Evolutionary conservation across 2,113 vertebrate genomes (phyloP).

Genomic region (Chinchilla lanigera): DNA sequence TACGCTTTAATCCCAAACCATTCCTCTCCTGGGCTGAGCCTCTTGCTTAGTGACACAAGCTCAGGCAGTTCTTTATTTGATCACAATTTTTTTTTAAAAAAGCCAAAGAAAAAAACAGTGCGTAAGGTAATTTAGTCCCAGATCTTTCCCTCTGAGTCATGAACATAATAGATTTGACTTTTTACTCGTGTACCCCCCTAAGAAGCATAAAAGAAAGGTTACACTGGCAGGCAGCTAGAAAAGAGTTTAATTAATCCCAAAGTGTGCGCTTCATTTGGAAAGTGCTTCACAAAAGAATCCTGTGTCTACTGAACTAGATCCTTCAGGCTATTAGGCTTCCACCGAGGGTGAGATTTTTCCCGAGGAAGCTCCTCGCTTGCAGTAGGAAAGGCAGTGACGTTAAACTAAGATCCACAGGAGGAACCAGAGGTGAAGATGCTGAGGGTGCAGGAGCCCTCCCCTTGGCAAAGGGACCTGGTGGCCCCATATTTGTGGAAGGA

Average conservation of each 20-base stretch:
- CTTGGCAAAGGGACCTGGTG: slow-evolving; percentile 13
- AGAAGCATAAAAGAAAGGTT: slow-evolving; percentile 84
- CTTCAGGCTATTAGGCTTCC: slow-evolving; percentile 68
- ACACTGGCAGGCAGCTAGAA: slow-evolving; percentile 72
- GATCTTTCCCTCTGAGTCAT: slow-evolving; percentile 73
- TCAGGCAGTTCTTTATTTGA: slow-evolving; percentile 14
- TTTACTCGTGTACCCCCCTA: slow-evolving; percentile 75
- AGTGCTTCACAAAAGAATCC: slow-evolving; percentile 68
- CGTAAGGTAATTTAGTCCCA: slow-evolving; percentile 72
- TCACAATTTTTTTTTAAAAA: not conserved
- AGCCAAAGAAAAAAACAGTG: not conserved
- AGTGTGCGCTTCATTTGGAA: slow-evolving; percentile 74
- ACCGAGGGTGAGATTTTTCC: slow-evolving; percentile 40
- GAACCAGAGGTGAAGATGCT: slow-evolving; percentile 60
- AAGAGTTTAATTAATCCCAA: slow-evolving; percentile 85
- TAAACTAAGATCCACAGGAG: slow-evolving; percentile 57
- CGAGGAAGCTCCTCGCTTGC: slow-evolving; percentile 13
- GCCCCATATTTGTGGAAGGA: slow-evolving; percentile 56
- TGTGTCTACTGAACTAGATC: slow-evolving; percentile 82
- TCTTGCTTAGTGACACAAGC: not conserved
- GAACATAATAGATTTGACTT: slow-evolving; percentile 82
- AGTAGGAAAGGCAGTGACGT: slow-evolving; percentile 44
- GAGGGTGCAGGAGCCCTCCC: slow-evolving; percentile 27
- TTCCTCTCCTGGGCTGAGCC: not conserved
- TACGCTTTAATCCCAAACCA: not conserved